These are phyloP conservation scores for Vulpes ferrilata DNA, from an alignment of 2,113 vertebrate genomes.

Conservation along the genomic window DNA sequence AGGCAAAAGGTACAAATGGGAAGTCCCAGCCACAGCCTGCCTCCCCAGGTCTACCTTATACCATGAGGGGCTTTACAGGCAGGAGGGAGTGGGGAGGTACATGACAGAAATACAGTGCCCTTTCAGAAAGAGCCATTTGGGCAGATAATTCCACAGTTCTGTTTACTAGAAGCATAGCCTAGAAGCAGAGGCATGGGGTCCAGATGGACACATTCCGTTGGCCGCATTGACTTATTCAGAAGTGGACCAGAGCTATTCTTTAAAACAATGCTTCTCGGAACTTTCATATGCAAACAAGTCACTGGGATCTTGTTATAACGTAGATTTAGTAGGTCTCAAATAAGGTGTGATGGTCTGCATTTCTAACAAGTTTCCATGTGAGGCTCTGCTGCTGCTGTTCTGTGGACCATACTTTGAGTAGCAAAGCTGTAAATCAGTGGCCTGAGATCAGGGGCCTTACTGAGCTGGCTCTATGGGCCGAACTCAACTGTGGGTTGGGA, in stretches of 20 bases:
- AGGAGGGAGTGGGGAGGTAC: too few relatives aligned
- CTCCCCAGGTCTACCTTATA: not conserved
- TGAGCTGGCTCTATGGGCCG: not conserved
- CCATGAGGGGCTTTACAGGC: not conserved
- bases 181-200: not conserved
- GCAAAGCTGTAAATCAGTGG: not conserved
- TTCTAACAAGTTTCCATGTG: not conserved
- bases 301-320: not conserved
- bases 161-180: not conserved
- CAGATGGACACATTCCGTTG: not conserved
- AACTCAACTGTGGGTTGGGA: not conserved
- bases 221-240: not conserved
- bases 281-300: not conserved
- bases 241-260: not conserved
- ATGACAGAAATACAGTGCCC: not conserved
- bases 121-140: not conserved
- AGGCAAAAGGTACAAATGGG: not conserved
- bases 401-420: too few relatives aligned
- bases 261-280: not conserved
- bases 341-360: not conserved
- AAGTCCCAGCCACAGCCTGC: not conserved
- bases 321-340: not conserved
- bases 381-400: not conserved
- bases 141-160: not conserved
- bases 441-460: not conserved